Conservation (phyloP, 1,140 invertebrate genomes). For the Drusus annulatus region DNA sequence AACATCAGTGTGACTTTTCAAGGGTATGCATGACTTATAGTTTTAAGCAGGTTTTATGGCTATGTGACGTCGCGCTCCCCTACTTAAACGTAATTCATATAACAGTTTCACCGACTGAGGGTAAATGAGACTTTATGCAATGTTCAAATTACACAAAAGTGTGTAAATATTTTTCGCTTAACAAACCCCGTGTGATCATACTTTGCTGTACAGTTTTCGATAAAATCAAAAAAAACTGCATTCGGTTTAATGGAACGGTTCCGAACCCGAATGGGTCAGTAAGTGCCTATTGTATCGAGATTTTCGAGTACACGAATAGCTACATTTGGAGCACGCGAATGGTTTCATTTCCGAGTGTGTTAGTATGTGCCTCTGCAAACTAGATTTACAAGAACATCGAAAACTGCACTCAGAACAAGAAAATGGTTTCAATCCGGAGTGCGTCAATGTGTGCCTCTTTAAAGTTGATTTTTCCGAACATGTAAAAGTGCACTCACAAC, state of each 20-base stretch:
- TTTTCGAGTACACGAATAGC: not conserved
- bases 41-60: too few relatives aligned
- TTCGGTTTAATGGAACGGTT: not conserved
- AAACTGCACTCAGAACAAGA: not conserved
- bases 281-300: not conserved
- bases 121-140: too few relatives aligned
- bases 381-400: not conserved
- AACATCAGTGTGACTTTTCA: too few relatives aligned
- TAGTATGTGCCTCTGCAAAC: not conserved
- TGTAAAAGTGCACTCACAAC: not conserved
- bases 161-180: too few relatives aligned
- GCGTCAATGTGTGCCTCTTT: not conserved
- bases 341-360: conserved; percentile 6
- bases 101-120: too few relatives aligned
- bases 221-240: too few relatives aligned
- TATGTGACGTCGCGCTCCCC: too few relatives aligned
- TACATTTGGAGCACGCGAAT: conserved; percentile 7
- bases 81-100: too few relatives aligned
- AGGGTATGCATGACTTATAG: too few relatives aligned
- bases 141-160: too few relatives aligned
- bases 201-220: too few relatives aligned
- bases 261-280: not conserved
- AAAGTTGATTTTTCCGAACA: not conserved
- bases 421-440: conserved; percentile 17
- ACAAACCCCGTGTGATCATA: too few relatives aligned